Percentiles rank a stretch among this genome's conserved stretches.
Conservation (phyloP, 2,888 invertebrate species). For the Macrosoma leucophasiata region DNA sequence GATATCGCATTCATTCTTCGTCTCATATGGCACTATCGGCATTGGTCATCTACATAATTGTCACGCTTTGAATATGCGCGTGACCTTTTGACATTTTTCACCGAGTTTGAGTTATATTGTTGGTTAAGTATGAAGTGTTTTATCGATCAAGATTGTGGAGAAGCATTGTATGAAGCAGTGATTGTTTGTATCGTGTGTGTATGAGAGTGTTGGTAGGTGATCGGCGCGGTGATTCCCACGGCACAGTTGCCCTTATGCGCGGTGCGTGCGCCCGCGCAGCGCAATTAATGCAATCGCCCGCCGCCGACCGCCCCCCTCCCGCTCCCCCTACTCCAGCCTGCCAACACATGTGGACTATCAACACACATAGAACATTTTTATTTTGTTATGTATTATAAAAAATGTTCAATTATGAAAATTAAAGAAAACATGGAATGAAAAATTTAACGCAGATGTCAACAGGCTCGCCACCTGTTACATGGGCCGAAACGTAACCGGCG, state of each 20-base stretch:
- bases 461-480: no score
- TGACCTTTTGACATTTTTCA: constrained; percentile 34
- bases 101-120: constrained; percentile 6
- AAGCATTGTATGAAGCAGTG: constrained; percentile 23
- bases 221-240: constrained; percentile 54
- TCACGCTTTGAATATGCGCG: constrained; percentile 45
- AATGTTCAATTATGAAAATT: no score
- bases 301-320: no score
- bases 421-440: no score
- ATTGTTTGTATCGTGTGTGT: constrained; percentile 29
- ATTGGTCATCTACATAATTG: constrained; percentile 39
- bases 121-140: neutral
- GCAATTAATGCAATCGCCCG: constrained; percentile 27
- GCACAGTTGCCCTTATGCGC: constrained; percentile 58
- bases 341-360: no score
- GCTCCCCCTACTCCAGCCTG: no score
- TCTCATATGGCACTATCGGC: constrained; percentile 19
- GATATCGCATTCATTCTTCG: constrained; percentile 22
- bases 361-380: no score
- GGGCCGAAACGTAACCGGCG: no score
- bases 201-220: constrained; percentile 29
- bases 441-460: no score
- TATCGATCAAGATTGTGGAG: neutral
- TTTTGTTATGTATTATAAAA: no score
- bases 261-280: constrained; percentile 29